Conservation (phyloP, 1,140 invertebrate genomes). For the Mya arenaria region DNA sequence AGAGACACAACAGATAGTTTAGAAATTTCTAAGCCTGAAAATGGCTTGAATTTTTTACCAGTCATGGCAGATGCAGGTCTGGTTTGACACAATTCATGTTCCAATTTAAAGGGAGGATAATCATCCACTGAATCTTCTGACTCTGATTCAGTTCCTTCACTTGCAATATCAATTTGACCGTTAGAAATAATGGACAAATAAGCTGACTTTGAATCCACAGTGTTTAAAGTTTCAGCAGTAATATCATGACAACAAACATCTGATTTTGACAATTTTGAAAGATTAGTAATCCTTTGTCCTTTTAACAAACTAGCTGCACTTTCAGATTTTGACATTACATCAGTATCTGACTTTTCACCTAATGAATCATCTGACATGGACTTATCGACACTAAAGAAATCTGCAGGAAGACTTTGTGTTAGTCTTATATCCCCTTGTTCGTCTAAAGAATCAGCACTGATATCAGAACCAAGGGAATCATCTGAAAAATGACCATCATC, state of each 20-base stretch:
- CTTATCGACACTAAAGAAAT: neutral
- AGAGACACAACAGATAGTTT: no score
- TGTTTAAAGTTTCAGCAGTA: neutral
- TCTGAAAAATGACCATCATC: slow-evolving; percentile 48
- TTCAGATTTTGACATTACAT: neutral
- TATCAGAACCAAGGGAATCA: slow-evolving; percentile 61
- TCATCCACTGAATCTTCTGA: no score
- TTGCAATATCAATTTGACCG: no score
- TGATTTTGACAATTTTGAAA: neutral
- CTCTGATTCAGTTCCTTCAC: no score
- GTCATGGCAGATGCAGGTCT: neutral
- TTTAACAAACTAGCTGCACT: neutral
- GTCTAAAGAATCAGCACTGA: slow-evolving; percentile 54
- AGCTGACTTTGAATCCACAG: neutral
- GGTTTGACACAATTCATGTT: neutral
- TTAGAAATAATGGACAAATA: no score
- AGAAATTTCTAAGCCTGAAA: no score
- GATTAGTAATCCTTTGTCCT: neutral
- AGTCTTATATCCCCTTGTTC: neutral
- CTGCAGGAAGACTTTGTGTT: slow-evolving; percentile 35
- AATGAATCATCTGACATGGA: neutral
- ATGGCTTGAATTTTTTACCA: no score
- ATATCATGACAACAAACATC: neutral
- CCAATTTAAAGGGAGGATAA: neutral
- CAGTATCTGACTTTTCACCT: neutral